These are phyloP conservation scores for Spheniscus humboldti DNA, from an alignment of 2,797 vertebrate species.

Conservation along the genomic window DNA sequence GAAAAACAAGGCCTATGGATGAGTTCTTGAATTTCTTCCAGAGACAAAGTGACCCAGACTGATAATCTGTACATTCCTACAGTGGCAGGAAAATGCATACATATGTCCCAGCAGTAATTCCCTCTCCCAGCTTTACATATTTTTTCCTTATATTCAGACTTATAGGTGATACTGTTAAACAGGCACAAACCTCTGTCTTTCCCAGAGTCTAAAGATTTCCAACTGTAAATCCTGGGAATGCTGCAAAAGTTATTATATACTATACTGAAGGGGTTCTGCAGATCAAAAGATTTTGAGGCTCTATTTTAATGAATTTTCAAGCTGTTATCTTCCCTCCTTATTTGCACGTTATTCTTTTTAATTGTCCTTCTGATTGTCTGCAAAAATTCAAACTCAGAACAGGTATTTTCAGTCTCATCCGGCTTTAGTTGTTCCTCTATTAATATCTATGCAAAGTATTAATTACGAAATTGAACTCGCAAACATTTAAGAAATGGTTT, in stretches of 20 bases:
- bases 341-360: neutral
- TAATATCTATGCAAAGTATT: constrained; percentile 1
- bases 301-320: neutral
- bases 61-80: neutral
- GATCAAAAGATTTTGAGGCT: neutral
- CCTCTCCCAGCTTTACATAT: neutral
- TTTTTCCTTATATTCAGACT: neutral
- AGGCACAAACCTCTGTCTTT: neutral
- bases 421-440: neutral
- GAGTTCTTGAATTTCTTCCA: constrained; percentile 2
- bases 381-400: constrained; percentile 30
- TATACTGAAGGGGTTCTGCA: neutral
- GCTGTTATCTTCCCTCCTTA: neutral
- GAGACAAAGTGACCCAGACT: neutral
- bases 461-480: neutral
- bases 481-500: neutral
- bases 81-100: neutral
- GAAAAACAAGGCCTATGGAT: neutral
- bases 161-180: neutral
- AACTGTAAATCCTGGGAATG: neutral
- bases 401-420: neutral
- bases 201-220: neutral
- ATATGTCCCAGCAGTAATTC: neutral
- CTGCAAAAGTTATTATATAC: neutral
- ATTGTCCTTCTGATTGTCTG: neutral